phyloP scores from a whole-genome alignment of 2,888 invertebrate genomes.

The Dryobota labecula region DNA sequence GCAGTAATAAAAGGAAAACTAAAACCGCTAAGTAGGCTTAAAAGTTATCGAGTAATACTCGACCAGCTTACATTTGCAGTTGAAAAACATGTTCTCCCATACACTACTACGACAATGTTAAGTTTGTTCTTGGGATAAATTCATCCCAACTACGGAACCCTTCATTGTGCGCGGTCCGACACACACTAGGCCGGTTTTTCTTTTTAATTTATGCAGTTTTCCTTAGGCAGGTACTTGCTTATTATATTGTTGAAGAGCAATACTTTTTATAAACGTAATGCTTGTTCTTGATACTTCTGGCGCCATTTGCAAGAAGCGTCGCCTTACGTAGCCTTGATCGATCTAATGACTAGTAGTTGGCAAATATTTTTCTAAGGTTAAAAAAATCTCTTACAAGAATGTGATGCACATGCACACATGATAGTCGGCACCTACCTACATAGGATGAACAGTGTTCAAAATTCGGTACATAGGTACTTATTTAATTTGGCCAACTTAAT shows the following conservation, averaged over 20 bases:
- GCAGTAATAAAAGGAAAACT: too few relatives aligned
- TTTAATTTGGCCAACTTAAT: slow-evolving; percentile 15
- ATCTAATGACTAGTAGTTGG: slow-evolving; percentile 11
- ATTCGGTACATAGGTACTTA: background rate
- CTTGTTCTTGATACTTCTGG: slow-evolving; percentile 5
- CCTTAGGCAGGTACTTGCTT: background rate
- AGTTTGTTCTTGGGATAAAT: too few relatives aligned
- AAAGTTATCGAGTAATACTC: too few relatives aligned
- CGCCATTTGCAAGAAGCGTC: background rate
- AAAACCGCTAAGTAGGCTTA: too few relatives aligned
- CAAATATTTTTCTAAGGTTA: background rate
- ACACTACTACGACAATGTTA: too few relatives aligned
- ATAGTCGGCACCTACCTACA: background rate
- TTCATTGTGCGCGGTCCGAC: too few relatives aligned
- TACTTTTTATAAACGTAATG: too few relatives aligned
- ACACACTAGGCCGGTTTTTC: too few relatives aligned
- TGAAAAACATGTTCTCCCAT: too few relatives aligned
- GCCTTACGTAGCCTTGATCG: background rate
- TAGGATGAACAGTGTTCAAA: background rate
- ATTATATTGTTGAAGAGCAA: background rate
- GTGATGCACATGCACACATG: background rate
- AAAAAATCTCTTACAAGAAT: background rate
- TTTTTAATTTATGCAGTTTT: background rate
- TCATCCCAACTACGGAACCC: too few relatives aligned
- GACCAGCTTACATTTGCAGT: too few relatives aligned